These are phyloP conservation scores for Pollimyrus isidori DNA, from an alignment of 2,113 vertebrate genomes.

Conservation along the genomic window DNA sequence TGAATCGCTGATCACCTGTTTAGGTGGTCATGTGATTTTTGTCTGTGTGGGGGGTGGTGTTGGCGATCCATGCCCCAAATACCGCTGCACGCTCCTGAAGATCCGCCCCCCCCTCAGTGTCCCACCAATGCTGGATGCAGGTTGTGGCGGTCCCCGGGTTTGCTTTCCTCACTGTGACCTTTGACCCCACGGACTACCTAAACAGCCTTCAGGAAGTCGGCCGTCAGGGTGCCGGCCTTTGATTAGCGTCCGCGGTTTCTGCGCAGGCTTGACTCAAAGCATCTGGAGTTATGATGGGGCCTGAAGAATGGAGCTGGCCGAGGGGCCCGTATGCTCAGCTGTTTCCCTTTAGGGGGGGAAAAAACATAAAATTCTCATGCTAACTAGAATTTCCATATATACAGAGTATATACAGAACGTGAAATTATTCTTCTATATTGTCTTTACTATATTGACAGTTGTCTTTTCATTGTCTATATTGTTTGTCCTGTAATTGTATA, in stretches of 20 bases:
- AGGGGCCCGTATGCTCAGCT: conserved; percentile 29
- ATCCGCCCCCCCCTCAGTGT: background rate
- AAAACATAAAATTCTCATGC: background rate
- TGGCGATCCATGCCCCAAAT: background rate
- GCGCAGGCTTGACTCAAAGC: conserved; percentile 45
- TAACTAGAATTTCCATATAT: background rate
- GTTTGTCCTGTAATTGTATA: too few species aligned
- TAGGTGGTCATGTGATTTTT: background rate
- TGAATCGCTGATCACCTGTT: background rate
- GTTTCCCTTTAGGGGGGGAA: conserved; percentile 32
- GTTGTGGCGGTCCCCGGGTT: conserved; percentile 24
- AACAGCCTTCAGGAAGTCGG: conserved; percentile 38
- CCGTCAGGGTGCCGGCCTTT: conserved; percentile 38
- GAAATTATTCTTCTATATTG: background rate
- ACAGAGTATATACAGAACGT: background rate
- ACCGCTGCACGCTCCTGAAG: background rate
- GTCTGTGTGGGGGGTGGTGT: too few species aligned
- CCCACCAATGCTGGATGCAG: background rate
- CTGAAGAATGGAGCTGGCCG: conserved; percentile 5
- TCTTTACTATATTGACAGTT: too few species aligned
- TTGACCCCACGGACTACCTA: conserved; percentile 30
- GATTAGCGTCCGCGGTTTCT: conserved; percentile 43
- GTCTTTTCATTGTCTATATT: too few species aligned
- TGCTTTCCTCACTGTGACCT: conserved; percentile 38
- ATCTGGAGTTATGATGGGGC: conserved; percentile 32